Evolutionary conservation across 1,140 invertebrate species (phyloP), one percentile per base, ranked within the genome.

Genomic region (Dysdera silvatica): DNA sequence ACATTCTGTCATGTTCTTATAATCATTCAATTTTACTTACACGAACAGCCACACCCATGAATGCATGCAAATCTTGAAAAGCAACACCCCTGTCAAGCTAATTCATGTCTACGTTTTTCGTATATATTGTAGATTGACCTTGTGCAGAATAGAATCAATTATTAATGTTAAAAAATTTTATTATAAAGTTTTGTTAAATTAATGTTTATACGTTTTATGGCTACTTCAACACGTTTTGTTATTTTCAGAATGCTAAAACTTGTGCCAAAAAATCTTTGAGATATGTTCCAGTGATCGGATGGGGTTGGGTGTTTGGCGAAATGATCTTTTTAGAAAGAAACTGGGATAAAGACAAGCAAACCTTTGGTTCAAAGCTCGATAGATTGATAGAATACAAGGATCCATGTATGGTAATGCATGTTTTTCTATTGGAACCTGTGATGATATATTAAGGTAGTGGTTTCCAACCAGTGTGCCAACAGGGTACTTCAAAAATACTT

Each of bases 241-340:
- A 2, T 3, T 66, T 60, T 43, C 20, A 58, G 58, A 66, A 47
- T 63, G 45, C 89, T 67, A 96, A 96, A 82, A 89, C 92, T 10
- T 95, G 91, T 79, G 89, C 89, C 7, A 98, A 98, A 79, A 90
- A 94, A 75, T 85, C 86, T 6, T 85, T 96, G 68, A 84, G 88
- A 68, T 94, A 89, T 72, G 81, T 97, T 61, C 94, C 94, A n/a
- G 85, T 91, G 6, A 82, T 96, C 66, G 94, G 94, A 49, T 98
- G 93, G 92, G 84, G 86, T 62, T 97, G 91, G 91, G 87, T 88
- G 78, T 91, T 95, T 76, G 87, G 86, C 6, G 93, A 96, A 75
- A 88, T 86, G 77, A 87, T 95, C 61, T 96, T 96, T 77, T 78
- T 98, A 31, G 89, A 94, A 74, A 83, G 94, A 69, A 87, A 87